Conservation (phyloP, 1,140 invertebrate genomes). For the Lepidurus arcticus region DNA sequence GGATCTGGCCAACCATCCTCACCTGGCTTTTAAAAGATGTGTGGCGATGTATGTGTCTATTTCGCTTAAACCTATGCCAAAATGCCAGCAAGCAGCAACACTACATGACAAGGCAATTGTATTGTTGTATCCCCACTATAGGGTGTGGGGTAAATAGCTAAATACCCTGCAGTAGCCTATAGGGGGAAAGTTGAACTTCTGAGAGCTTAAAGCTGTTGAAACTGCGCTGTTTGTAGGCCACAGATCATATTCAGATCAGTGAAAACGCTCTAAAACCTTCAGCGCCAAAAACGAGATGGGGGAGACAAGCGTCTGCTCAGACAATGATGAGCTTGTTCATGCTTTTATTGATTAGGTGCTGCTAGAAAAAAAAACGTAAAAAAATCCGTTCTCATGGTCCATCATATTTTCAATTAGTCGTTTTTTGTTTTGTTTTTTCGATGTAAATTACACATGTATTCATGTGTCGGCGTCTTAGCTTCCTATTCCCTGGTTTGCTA, state of each 20-base stretch:
- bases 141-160: too few species aligned
- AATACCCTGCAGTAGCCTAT: too few species aligned
- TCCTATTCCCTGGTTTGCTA: not conserved
- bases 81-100: not conserved
- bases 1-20: slow-evolving; percentile 5
- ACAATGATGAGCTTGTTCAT: too few species aligned
- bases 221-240: not conserved
- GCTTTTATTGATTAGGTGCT: too few species aligned
- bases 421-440: not conserved
- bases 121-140: too few species aligned
- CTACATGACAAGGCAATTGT: slow-evolving; percentile 3
- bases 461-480: not conserved
- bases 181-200: too few species aligned
- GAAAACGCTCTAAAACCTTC: not conserved
- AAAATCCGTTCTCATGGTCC: not conserved
- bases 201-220: not conserved
- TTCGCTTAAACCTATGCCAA: not conserved
- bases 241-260: not conserved
- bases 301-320: not conserved
- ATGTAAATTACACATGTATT: not conserved
- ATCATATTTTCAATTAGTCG: slow-evolving; percentile 6
- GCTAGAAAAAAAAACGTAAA: too few species aligned
- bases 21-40: not conserved
- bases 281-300: not conserved
- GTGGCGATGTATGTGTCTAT: not conserved